Base-by-base conservation (phyloP, 2,113 vertebrate species). In the Dermatemys mawii region DNA sequence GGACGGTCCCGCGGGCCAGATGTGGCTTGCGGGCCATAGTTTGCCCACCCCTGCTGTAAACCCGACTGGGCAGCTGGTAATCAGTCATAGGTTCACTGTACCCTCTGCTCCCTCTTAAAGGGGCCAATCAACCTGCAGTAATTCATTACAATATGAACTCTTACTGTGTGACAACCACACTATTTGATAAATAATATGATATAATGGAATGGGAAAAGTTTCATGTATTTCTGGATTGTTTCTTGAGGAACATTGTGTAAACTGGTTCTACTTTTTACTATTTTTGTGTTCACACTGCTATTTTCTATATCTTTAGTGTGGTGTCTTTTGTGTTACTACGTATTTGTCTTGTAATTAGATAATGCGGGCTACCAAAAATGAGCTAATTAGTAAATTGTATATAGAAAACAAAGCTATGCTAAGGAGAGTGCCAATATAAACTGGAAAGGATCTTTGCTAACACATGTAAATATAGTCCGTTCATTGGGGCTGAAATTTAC, bases 291-390 rank as follows among this genome's bases (percentile, higher is more conserved):
- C 83, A 2, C 27, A 0, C 0, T 84, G 48, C 60, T 76, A 27
- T 86, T 86, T 51, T 63, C 67, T 93, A 76, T 73, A 29, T 35
- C 57, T 60, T 60, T 60, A 32, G 29, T 60, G 57, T 60, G 19
- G n/a, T 22, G n/a, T 70, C 21, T 38, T 70, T 35, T 70, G 35
- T 70, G 63, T 38, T 38, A 38, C 63, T 70, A 8, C n/a, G 38
- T 70, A 57, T 70, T 24, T 70, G n/a, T 70, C n/a, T 38, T 70
- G 67, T 22, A 70, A 70, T 70, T 8, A 50, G 46, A 5, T 11
- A 48, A 29, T 76, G 60, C 51, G 0, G 0, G 8, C 35, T 38
- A 0, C 1, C 38, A 79, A 80, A 49, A 80, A 75, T 16, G 38
- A 83, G 48, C 49, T 60, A 46, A 48, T 35, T 8, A 51, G 81